Evolutionary conservation across 2,113 vertebrate genomes (phyloP).

Genomic region (Struthio camelus): DNA sequence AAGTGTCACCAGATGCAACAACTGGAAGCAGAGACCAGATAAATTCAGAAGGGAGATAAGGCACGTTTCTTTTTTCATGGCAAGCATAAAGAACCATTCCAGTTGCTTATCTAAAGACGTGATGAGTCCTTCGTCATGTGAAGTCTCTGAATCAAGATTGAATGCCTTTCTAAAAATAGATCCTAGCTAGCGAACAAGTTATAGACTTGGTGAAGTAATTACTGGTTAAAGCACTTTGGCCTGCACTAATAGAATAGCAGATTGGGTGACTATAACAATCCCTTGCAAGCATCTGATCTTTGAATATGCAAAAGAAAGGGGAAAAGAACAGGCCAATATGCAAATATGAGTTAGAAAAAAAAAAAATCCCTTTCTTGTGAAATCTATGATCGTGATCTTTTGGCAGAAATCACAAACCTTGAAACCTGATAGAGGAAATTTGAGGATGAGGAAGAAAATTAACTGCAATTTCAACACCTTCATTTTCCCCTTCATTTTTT

Average conservation of each 20-base stretch:
- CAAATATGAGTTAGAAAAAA: neutral
- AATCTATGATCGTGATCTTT: neutral
- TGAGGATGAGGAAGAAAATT: neutral
- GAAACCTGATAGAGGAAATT: neutral
- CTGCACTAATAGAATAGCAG: neutral
- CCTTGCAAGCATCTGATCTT: neutral
- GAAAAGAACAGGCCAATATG: neutral
- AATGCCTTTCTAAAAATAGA: constrained; percentile 11
- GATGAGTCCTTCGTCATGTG: neutral
- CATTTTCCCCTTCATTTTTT: neutral
- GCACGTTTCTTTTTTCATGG: neutral
- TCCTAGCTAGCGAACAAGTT: neutral
- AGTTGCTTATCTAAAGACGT: neutral
- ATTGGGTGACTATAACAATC: neutral
- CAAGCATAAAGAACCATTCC: neutral
- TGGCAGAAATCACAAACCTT: neutral
- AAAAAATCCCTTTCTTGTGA: neutral
- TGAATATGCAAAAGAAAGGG: neutral
- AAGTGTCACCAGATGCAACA: neutral
- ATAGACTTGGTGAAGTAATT: neutral
- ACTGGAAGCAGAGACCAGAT: neutral
- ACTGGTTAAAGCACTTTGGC: neutral
- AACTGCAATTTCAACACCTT: neutral
- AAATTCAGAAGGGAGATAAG: neutral
- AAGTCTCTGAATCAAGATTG: neutral